Base-by-base conservation (phyloP, 2,797 vertebrate genomes). In the Pitangus sulphuratus region DNA sequence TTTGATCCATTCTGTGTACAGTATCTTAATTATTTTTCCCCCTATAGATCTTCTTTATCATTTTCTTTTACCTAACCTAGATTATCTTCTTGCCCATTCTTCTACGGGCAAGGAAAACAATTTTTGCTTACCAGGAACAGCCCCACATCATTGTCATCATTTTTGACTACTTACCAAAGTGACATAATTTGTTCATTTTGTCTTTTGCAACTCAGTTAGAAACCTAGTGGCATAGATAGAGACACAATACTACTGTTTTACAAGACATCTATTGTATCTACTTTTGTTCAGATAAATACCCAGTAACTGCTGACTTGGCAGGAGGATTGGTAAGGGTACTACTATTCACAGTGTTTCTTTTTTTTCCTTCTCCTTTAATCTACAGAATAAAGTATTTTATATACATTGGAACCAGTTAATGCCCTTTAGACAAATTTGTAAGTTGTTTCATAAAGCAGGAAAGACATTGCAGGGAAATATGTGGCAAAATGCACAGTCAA, bases 181-280 rank as follows among this genome's bases (percentile, higher is more conserved):
- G 98, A 98, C 97, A 97, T 91, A 95, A 91, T 97, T 98, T 97
- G 96, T 98, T 99, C 97, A 93, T 98, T 98, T 98, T 98, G 98
- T 98, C 98, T 97, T 98, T 98, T 98, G 98, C 97, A 97, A 96
- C 95, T 98, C 98, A 98, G 98, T 98, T 98, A 98, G 97, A 96
- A 97, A 98, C 97, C 97, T 98, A 97, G 98, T 98, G 98, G 98
- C 98, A 98, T 97, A 98, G 98, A 98, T 98, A 98, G 98, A 98
- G 98, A 98, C 98, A 98, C 98, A 98, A 97, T 97, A 98, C 97
- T 97, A 98, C 83, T 97, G 95, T 98, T 98, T 98, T 98, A 98
- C 98, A 97, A 97, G 97, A 98, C 97, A 96, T 95, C 97, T 98
- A 98, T 94, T 97, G 97, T 94, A 97, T 98, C 97, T 97, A 98